Evolutionary conservation across 2,888 invertebrate species (phyloP), one percentile per base, ranked within the genome.

Genomic region (Danaus chrysippus): DNA sequence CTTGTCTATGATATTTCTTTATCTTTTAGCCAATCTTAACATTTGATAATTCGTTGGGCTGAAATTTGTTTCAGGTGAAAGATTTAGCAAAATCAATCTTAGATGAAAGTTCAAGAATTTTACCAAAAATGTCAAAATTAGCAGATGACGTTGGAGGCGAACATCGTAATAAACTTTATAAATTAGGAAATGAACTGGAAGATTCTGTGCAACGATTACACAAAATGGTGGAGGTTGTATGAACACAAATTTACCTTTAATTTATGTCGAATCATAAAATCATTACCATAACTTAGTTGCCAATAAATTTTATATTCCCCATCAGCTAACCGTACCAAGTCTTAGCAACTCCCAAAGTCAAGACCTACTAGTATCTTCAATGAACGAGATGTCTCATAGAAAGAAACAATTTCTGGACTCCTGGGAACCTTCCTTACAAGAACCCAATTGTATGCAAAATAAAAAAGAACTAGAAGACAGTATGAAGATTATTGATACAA

Each of bases 61-160:
- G 23, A 5, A 2, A 34, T 34, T 34, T 46, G 11, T 52, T 53
- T 10, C 64, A 78, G 79, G 67, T 78, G 6, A 17, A 82, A 19
- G 76, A 76, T 10, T 58, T 83, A 8, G 76, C 82, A 0, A 76
- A 78, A 43, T 72, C 73, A 0, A 81, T 75, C 0, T 81, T 73
- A 0, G 70, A 71, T 17, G 75, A 76, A 64, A 76, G 80, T 0
- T 74, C 79, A 0, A 49, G 64, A 0, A 15, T 49, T 1, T n/a
- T 49, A 10, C 49, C 49, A 17, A 11, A 49, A 49, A 49, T 49
- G 17, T 17, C 49, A 49, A 17, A 15, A 9, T 58, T 72, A 2
- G 65, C 65, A 1, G 62, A 64, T 19, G 62, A 62, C 11, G 55
- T 66, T 8, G 67, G 59, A 0, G 66, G 63, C 1, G 61, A 63